Evolutionary conservation across 2,888 invertebrate species (phyloP), one percentile per base, ranked within the genome.

Genomic region (Noctua pronuba): DNA sequence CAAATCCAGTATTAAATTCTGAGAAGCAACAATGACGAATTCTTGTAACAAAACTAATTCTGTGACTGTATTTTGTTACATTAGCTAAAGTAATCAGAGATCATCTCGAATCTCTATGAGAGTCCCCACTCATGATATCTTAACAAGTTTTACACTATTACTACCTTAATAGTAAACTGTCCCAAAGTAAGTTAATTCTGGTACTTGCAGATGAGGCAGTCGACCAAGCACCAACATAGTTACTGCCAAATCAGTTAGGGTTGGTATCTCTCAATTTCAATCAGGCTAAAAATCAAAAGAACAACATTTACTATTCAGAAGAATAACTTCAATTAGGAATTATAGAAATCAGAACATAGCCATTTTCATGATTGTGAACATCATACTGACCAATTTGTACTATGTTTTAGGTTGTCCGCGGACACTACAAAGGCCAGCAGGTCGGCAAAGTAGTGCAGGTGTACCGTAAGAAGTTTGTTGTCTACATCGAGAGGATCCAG

Each of bases 401-500:
- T 3, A 21, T 71, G 83, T 90, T 97, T 28, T 95, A 99, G 99
- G 99, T 99, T 91, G 99, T 99, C 82, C 98, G 99, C 84, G 99
- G 99, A 82, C 99, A 99, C 96, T 99, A 99, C 97, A 99, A 99
- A 97, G 99, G 99, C 87, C 99, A 99, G 94, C 99, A 99, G 97
- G 99, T 99, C 75, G 99, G 99, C 92, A 99, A 99, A 97, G 98
- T 99, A 80, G 99, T 99, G 70, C 99, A 99, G 96, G 98, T 99
- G 28, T 99, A 99, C 97, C 98, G 99, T 94, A 99, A 99, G 96
- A 99, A 99, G 96, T 99, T 99, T 96, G 99, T 99, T 69, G 98
- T 99, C 90, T 99, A 99, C 97, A 99, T 99, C 96, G 99, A 99
- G 97, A 98, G 99, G 96, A 99, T 99, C 94, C 99, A 99, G 96